Evolutionary conservation across 2,797 vertebrate genomes (phyloP).

Genomic region (Pyrocephalus nanus): DNA sequence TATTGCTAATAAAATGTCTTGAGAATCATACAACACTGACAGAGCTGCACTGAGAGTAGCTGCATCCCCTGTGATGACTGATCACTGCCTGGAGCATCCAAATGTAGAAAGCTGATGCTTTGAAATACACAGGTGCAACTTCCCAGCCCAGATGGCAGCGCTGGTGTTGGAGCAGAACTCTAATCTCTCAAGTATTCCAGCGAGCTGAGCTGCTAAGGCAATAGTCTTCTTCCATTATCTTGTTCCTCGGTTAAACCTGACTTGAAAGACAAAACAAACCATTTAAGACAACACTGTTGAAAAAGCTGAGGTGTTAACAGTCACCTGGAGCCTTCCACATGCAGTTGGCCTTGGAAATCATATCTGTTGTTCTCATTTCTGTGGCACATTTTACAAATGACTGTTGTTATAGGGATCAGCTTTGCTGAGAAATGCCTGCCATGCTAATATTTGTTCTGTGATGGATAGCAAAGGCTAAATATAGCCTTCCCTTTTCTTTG

Average conservation of each 20-base stretch:
- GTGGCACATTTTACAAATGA: background rate
- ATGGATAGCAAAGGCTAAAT: background rate
- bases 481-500: background rate
- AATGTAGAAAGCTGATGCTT: background rate
- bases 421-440: background rate
- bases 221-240: background rate
- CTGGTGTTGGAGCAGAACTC: background rate
- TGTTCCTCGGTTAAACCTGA: background rate
- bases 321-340: background rate
- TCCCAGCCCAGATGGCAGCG: background rate
- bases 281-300: background rate
- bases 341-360: background rate
- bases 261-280: conserved; percentile 40
- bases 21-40: background rate
- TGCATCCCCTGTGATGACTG: background rate
- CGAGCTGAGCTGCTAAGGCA: background rate
- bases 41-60: background rate
- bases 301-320: background rate
- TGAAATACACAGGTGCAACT: background rate
- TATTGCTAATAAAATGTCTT: background rate
- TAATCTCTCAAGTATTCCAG: background rate
- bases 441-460: background rate
- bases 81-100: conserved; percentile 8
- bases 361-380: background rate
- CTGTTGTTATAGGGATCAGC: background rate